Evolutionary conservation across 2,888 invertebrate species (phyloP), one percentile per base, ranked within the genome.

Genomic region (Ochlodes sylvanus): DNA sequence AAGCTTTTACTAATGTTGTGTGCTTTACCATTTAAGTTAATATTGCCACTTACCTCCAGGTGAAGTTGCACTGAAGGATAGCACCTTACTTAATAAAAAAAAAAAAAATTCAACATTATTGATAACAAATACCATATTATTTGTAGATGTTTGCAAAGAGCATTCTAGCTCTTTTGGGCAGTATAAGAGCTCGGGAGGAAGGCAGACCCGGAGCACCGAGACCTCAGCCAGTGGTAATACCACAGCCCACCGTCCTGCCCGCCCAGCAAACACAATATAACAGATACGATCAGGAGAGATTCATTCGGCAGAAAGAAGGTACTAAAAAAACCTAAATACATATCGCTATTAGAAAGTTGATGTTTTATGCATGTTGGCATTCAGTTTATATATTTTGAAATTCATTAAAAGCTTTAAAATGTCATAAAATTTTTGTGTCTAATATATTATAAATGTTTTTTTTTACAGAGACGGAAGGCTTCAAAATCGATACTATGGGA

Each of bases 241-340:
- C 96, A 0, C 96, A 95, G 0, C 93, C 96, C 14, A 94, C 95
- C 0, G 95, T 95, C 0, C 94, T 96, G 4, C 95, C 96, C 60
- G 93, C 96, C 58, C 95, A 96, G 47, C 89, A 95, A 94, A 73
- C 97, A 93, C 97, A 97, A 61, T 99, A 99, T 92, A 99, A 98
- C 95, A 97, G 99, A 94, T 99, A 99, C 94, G 99, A 99, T 95
- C 99, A 99, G 94, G 99, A 99, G 94, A 94, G 98, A 81, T 99
- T 99, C 89, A 97, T 97, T 80, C 94, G 97, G 21, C 97, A 97
- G 82, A 98, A 98, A 91, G 98, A 99, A 95, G 96, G 96, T 96
- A 80, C 3, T 27, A 4, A 27, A 27, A 27, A 27, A 27, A 4
- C 2, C 27, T 27, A 27, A 27, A 27, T 27, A 2, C 2, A 4